Base-by-base conservation (phyloP, 1,140 invertebrate genomes). In the Micrasema longulum region DNA sequence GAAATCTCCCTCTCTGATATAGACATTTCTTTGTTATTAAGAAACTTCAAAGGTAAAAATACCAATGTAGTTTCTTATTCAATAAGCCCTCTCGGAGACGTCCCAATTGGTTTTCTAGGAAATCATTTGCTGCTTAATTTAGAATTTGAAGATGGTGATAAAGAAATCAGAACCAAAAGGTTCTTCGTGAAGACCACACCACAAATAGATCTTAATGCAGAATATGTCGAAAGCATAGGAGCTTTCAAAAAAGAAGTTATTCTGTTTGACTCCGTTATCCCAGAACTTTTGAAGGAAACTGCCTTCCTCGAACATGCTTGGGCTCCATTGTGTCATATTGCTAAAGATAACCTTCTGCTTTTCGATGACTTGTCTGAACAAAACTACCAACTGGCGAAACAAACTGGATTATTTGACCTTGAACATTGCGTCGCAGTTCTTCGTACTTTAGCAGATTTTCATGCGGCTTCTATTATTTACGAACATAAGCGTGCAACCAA, bases 121-220 rank as follows among this genome's bases (percentile, higher is more conserved):
- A 80, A 84, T 12, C 87, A 89, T 75, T 78, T 80, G 70, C 71
- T 76, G 64, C 50, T 81, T 18, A 69, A 20, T 31, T 73, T 80
- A 57, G 12, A 77, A 22, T 47, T 72, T 70, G 47, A 66, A 26
- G 7, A n/a, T 7, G 18, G 20, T 16, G 45, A 16, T n/a, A 70
- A 48, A 16, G 65, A 9, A 55, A 73, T 57, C 45, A 73, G 72
- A 72, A 76, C 76, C 0, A 35, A 81, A 10, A 76, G 73, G 1
- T 87, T 86, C 67, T 89, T 89, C 50, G 76, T 85, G 1, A 89
- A 89, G 72, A 70, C 78, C 0, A 72, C 86, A 0, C 87, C 88
- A 0, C 79, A 81, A 11, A 73, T 83, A 50, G 79, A 76, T 0
- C 72, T 68, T 0, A 79, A 80, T 55, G 82, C 80, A 50, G 77